Evolutionary conservation across 2,797 vertebrate genomes (phyloP), one percentile per base, ranked within the genome.

Genomic region (Mastacembelus armatus): DNA sequence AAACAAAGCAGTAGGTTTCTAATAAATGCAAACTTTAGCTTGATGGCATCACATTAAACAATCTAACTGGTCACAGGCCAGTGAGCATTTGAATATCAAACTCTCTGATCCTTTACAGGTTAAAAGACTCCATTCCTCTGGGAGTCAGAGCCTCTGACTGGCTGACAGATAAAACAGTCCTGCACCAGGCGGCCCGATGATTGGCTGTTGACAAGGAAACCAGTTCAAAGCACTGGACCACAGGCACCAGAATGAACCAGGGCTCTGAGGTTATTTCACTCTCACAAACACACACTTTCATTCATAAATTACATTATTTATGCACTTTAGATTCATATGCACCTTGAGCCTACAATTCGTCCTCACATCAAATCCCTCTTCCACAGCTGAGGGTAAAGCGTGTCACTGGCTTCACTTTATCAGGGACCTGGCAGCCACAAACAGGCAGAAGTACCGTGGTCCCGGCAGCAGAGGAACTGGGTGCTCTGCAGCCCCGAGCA

Each of bases 401-500:
- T 49, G 51, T 42, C 58, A 50, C 12, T 1, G 24, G 47, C 60
- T 78, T 75, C 3, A 27, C 52, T 63, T 67, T 58, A 69, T 62
- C 49, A 63, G 30, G 16, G 42, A 70, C 33, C 42, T 71, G 29
- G 57, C 69, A 74, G 74, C 35, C 21, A 57, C 52, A 71, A 27
- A 50, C 29, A 49, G 19, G 35, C 44, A 61, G 61, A 48, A 74
- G 69, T 64, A 45, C 33, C 10, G 33, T 33, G 56, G 67, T 58
- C 70, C 75, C 24, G 12, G 63, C 69, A 88, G 72, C 77, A 33
- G 54, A 74, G 71, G 48, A 92, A 91, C 66, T 86, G 67, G 89
- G 90, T 88, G 90, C 73, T 85, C 89, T 81, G 87, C 81, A 83
- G 85, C 90, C 87, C 64, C 38, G 15, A 88, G 90, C 83, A 54